Percentiles rank a stretch among this genome's conserved stretches.
Evolutionary conservation across 2,113 vertebrate species (phyloP).

Genomic region (Pseudopodoces humilis): DNA sequence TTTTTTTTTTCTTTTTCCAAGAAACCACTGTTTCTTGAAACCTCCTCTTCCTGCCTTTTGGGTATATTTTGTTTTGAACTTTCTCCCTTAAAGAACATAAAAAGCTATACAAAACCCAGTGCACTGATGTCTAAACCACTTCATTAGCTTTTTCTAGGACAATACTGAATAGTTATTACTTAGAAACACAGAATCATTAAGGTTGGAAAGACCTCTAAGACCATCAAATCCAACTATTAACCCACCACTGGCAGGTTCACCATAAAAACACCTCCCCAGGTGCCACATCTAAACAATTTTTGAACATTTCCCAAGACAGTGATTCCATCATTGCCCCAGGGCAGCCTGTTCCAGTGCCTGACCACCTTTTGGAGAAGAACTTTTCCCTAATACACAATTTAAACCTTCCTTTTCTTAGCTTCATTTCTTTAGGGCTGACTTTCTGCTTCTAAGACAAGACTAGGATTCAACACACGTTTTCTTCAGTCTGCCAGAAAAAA

Average conservation of each 20-base stretch:
- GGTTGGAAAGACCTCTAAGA: neutral
- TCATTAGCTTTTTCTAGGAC: neutral
- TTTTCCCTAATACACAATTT: neutral
- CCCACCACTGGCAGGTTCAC: neutral
- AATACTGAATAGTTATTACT: neutral
- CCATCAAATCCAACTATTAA: neutral
- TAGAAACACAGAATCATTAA: neutral
- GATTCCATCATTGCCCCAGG: neutral
- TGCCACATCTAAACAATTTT: neutral
- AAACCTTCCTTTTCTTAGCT: neutral
- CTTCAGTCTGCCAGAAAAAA: neutral
- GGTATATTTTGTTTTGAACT: neutral
- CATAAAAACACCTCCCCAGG: neutral
- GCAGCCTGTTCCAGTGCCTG: neutral
- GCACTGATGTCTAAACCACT: neutral
- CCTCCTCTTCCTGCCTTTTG: neutral
- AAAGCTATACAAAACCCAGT: neutral
- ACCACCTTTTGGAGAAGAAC: neutral
- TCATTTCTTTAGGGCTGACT: neutral
- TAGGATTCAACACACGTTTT: neutral
- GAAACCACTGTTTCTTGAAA: neutral
- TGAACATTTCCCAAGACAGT: neutral
- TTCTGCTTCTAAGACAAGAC: neutral
- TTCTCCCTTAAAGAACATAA: neutral
- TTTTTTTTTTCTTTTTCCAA: neutral